Evolutionary conservation across 2,888 invertebrate genomes (phyloP), one percentile per base, ranked within the genome.

Genomic region (Cataglyphis rosenhaueri): DNA sequence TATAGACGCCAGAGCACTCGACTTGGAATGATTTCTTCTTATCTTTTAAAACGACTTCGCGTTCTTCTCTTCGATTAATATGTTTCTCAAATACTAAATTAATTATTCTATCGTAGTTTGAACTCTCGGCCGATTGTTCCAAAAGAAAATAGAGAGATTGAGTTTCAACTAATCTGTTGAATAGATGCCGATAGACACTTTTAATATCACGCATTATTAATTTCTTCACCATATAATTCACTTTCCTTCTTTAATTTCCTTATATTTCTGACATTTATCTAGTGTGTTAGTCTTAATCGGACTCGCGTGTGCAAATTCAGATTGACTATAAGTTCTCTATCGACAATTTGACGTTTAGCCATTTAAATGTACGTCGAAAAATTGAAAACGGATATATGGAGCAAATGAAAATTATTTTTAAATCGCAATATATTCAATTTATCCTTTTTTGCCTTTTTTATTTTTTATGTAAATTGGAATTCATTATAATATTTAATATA

Each of bases 41-140:
- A 8, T 44, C 29, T 74, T 35, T 41, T 55, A 29, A 32, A 57
- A 57, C 21, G 41, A 35, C 48, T 64, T 25, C 35, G 59, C 68
- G 3, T n/a, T 35, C 32, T 35, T 70, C 65, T 83, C 35, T 35
- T 48, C 38, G 61, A 64, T 59, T 57, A 81, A 66, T 82, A 29
- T 9, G 38, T 38, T 29, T 68, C 35, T 18, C 29, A 76, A 41
- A 68, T 38, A 35, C 15, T 18, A 18, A 65, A 65, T 76, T 21
- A 21, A 76, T 76, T 68, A 68, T 57, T 68, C 2, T 38, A 44
- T 1, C 12, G 29, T 48, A 41, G 32, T 57, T 68, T 68, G 29
- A 29, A 38, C 52, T 35, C 38, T 15, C 41, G n/a, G n/a, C 6
- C 41, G 41, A 3, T 55, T 29, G 21, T 68, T 52, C 41, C 3